Percentiles rank a stretch among this genome's conserved stretches.
Conservation (phyloP, 2,888 invertebrate genomes). For the Prostheceraeus crozeri region DNA sequence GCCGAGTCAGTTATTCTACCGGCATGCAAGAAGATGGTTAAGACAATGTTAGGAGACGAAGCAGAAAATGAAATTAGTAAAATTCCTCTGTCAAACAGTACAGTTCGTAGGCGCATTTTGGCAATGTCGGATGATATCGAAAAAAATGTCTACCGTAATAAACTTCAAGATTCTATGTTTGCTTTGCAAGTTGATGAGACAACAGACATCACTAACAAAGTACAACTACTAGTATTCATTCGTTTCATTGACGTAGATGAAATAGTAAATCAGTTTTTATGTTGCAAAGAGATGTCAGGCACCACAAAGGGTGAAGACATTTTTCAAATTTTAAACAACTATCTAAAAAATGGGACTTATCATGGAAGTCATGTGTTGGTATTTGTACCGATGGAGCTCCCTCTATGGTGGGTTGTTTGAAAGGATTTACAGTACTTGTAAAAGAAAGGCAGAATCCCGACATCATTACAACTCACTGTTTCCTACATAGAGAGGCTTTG, state of each 20-base stretch:
- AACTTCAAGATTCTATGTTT: conserved; percentile 33
- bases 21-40: conserved; percentile 25
- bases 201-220: conserved; percentile 28
- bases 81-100: conserved; percentile 29
- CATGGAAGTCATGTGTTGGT: conserved; percentile 19
- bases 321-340: conserved; percentile 4
- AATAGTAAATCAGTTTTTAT: too few species aligned
- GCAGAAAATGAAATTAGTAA: conserved; percentile 6
- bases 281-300: background rate
- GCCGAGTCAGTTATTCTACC: conserved; percentile 26
- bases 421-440: conserved; percentile 10
- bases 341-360: conserved; percentile 21
- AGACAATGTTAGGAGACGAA: conserved; percentile 27
- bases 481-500: too few species aligned
- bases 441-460: conserved; percentile 17
- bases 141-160: conserved; percentile 14
- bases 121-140: conserved; percentile 34
- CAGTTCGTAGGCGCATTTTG: conserved; percentile 33
- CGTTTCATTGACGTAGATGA: too few species aligned
- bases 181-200: conserved; percentile 37
- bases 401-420: background rate
- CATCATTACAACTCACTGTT: conserved; percentile 12
- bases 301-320: conserved; percentile 2
- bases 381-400: conserved; percentile 21
- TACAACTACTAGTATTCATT: background rate